Base-by-base conservation (phyloP, 2,888 invertebrate genomes). In the Thelaira solivaga region DNA sequence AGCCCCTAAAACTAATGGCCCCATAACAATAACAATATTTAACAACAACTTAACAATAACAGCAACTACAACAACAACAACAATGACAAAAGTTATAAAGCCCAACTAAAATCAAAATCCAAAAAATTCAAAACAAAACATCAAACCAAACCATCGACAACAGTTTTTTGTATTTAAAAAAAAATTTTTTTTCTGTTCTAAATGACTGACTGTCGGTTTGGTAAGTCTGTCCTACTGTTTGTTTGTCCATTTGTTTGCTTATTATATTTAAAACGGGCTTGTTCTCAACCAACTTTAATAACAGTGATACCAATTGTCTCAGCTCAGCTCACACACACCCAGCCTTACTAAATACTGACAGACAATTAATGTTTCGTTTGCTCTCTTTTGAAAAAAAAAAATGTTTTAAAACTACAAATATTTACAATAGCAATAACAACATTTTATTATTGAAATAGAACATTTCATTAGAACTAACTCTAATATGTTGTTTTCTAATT, bases 131-230 rank as follows among this genome's bases (percentile, higher is more conserved):
- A 64, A 45, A 26, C 24, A 18, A 74, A 67, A 51, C 67, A 53
- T 45, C 36, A 78, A 74, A 72, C n/a, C n/a, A n/a, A 55, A 67
- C 74, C 73, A 78, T 69, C 51, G 43, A 69, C 69, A 69, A 69
- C 24, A 51, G 64, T 45, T 67, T n/a, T 59, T 47, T 13, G 10
- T 36, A n/a, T n/a, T n/a, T n/a, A n/a, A n/a, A n/a, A n/a, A n/a
- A n/a, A n/a, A n/a, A n/a, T n/a, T n/a, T n/a, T n/a, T n/a, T n/a
- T n/a, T n/a, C n/a, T n/a, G n/a, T n/a, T n/a, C n/a, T n/a, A n/a
- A n/a, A n/a, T n/a, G n/a, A n/a, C n/a, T n/a, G n/a, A n/a, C n/a
- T n/a, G n/a, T n/a, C n/a, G n/a, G n/a, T n/a, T n/a, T n/a, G n/a
- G n/a, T n/a, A n/a, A n/a, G n/a, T 39, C 16, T 26, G 26, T 49